phyloP scores from a whole-genome alignment of 2,797 vertebrate genomes.

The Amblyraja radiata region DNA sequence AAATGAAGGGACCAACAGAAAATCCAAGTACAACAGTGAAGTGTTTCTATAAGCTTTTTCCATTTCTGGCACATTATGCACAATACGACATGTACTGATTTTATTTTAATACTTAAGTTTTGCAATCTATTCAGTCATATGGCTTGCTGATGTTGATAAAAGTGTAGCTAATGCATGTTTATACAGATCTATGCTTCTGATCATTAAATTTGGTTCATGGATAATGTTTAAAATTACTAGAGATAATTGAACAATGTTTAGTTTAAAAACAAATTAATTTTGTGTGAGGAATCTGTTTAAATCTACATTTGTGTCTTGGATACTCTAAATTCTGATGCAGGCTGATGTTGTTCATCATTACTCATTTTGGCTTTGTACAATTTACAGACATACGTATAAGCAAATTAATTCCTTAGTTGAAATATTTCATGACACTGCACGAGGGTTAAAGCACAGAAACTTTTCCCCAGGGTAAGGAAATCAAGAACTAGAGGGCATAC shows the following conservation, averaged over 20 bases:
- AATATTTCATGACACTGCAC: not conserved
- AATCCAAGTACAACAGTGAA: not conserved
- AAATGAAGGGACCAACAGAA: not conserved
- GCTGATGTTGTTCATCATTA: not conserved
- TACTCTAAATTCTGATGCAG: not conserved
- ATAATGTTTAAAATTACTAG: not conserved
- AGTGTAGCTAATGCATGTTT: not conserved
- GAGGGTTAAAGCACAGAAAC: too few species aligned
- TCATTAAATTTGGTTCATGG: not conserved
- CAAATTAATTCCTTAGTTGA: not conserved
- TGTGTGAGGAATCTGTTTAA: not conserved
- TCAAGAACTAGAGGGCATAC: too few species aligned
- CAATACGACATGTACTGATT: not conserved
- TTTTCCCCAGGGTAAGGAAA: too few species aligned
- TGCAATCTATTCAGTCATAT: not conserved
- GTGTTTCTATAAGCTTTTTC: not conserved
- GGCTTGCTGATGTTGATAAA: not conserved
- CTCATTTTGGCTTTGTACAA: not conserved
- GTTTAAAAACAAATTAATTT: not conserved
- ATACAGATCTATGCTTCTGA: not conserved
- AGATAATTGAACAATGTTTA: not conserved
- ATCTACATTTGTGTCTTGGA: not conserved
- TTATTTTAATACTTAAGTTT: not conserved
- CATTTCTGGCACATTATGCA: not conserved
- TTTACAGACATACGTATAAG: not conserved